These are phyloP conservation scores for Drosophila bipectinata DNA, from an alignment of 1,140 invertebrate species.

Conservation along the genomic window DNA sequence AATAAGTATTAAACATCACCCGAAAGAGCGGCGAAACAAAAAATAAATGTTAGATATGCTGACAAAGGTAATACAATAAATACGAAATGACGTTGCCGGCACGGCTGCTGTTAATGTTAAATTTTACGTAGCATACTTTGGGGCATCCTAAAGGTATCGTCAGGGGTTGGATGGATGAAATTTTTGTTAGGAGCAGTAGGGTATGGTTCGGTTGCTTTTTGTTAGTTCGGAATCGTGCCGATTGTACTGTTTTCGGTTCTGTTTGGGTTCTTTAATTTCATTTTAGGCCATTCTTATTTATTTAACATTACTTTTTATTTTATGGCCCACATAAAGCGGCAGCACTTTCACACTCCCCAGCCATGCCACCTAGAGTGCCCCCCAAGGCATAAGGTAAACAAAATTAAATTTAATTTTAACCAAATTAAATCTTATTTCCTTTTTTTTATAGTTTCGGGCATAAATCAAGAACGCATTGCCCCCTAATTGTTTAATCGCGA, in stretches of 20 bases:
- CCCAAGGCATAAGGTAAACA: constrained; percentile 22
- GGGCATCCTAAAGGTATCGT: constrained; percentile 30
- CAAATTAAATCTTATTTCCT: constrained; percentile 12
- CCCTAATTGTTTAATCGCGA: constrained; percentile 46
- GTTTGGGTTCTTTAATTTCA: constrained; percentile 57
- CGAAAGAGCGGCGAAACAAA: constrained; percentile 54
- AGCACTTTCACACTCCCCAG: constrained; percentile 22
- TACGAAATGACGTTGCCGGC: constrained; percentile 68
- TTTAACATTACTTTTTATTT: constrained; percentile 80
- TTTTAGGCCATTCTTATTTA: constrained; percentile 72
- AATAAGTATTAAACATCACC: constrained; percentile 77
- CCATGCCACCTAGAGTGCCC: constrained; percentile 1
- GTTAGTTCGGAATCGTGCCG: constrained; percentile 40
- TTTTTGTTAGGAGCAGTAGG: not conserved
- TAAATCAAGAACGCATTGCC: constrained; percentile 33
- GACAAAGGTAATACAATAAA: constrained; percentile 81
- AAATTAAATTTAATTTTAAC: constrained; percentile 23
- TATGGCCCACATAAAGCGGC: constrained; percentile 45
- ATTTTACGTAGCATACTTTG: constrained; percentile 71
- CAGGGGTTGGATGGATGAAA: constrained; percentile 1
- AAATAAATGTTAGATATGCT: constrained; percentile 78
- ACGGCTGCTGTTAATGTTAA: constrained; percentile 65
- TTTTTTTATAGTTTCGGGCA: constrained; percentile 24
- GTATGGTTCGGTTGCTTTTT: constrained; percentile 1
- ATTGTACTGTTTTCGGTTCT: constrained; percentile 21